Evolutionary conservation across 2,888 invertebrate species (phyloP), one percentile per base, ranked within the genome.

Genomic region (Choristoneura rosaceana): DNA sequence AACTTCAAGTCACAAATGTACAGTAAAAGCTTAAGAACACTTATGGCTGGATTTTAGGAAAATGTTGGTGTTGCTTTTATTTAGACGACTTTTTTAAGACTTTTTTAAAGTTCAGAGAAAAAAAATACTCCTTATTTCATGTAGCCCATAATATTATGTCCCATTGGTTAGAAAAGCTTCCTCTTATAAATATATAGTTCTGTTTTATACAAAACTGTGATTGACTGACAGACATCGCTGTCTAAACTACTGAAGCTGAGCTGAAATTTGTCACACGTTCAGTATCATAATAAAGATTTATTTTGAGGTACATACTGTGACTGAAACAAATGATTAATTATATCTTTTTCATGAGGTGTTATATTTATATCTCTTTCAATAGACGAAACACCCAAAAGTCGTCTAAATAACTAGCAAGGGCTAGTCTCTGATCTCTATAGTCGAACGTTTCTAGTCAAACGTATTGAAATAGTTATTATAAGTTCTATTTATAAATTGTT

Each of bases 381-480:
- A 25, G 25, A 25, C 5, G 12, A 1, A 12, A 25, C 17, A 12
- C 5, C 12, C 12, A 55, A 12, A 33, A 47, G 50, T 64, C 69
- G 68, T 47, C 70, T 70, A 64, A 66, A 47, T 41, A 52, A 63
- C 38, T 14, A 33, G 47, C 34, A 59, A 67, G 63, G 38, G 61
- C 71, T 58, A 65, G 25, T 62, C 63, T 63, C 63, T 88, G 92
- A 93, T 93, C 93, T 93, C 93, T 87, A 79, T 83, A 85, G 83
- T 86, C 81, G 84, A 87, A 88, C 89, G 87, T 90, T 89, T 90
- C 93, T 93, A 93, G 93, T 93, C 93, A 92, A 86, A 87, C 83
- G 84, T 87, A 84, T 85, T 85, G 80, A 84, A 77, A 85, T 89
- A 87, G 86, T 82, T 84, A 81, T 77, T 62, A 70, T 75, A 74